Evolutionary conservation across 2,797 vertebrate species (phyloP), one percentile per base, ranked within the genome.

Genomic region (Rhinella marina): DNA sequence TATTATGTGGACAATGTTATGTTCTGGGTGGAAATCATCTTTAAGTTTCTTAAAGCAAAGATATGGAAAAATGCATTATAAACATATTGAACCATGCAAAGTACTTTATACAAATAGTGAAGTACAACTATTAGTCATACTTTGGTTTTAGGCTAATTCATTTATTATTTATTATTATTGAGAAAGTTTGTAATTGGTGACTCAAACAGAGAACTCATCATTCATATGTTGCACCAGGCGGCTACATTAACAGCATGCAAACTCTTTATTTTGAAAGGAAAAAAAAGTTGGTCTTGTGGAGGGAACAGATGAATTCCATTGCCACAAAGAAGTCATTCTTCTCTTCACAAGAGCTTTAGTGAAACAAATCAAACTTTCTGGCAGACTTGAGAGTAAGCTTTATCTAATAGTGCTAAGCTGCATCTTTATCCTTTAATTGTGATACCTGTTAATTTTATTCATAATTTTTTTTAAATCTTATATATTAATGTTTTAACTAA

Each of bases 321-420:
- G 56, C 85, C 75, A 88, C 82, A 88, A 85, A 85, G 77, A 72
- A 77, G 75, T 81, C 41, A 81, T 88, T 88, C 66, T 81, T 21
- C 41, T 81, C 56, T n/a, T 64, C 41, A 75, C 82, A 88, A 85
- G 68, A 75, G 82, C 82, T 84, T 88, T 88, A 88, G 64, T 75
- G 66, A 85, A 85, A 88, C 75, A 85, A 85, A 85, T 81, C 41
- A 88, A 88, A 88, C 87, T 85, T 85, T 64, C 82, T 76, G 57
- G 56, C 76, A 85, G 64, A 64, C 86, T 82, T 23, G 27, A 82
- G 25, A 87, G 70, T 75, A 75, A 52, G 56, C 41, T 62, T 57
- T 85, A 84, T 54, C 75, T 61, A 75, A 25, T 25, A 88, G 68
- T 77, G 50, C 25, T 23, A 48, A 78, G 41, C 16, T 61, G 64